Evolutionary conservation across 2,888 invertebrate species (phyloP).

Genomic region (Scrobipalpa costella): DNA sequence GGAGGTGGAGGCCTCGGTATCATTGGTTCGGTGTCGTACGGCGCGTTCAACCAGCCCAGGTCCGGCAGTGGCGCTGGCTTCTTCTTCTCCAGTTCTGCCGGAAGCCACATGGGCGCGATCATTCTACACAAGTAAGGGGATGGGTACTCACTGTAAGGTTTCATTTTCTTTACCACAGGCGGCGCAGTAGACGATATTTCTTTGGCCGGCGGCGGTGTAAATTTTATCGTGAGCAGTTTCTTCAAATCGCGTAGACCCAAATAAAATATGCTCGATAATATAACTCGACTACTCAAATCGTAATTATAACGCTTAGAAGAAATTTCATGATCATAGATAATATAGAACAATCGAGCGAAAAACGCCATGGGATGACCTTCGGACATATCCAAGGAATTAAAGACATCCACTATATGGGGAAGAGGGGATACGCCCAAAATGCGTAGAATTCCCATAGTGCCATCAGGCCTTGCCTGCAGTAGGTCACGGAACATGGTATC

Average conservation of each 20-base stretch:
- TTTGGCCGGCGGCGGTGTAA: conserved; percentile 51
- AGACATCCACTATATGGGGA: conserved; percentile 53
- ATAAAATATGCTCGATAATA: conserved; percentile 64
- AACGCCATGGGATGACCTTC: conserved; percentile 62
- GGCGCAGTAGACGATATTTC: conserved; percentile 39
- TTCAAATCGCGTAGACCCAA: conserved; percentile 60
- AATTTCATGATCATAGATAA: conserved; percentile 55
- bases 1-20: conserved; percentile 59
- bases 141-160: conserved; percentile 43
- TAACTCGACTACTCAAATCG: conserved; percentile 57
- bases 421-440: conserved; percentile 57
- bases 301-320: conserved; percentile 57
- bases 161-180: conserved; percentile 45
- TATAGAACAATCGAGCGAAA: conserved; percentile 61
- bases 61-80: background rate
- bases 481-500: conserved; percentile 63
- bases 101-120: conserved; percentile 42
- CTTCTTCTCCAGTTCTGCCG: background rate
- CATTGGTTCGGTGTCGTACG: conserved; percentile 56
- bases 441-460: conserved; percentile 50
- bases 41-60: background rate
- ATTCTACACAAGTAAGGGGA: conserved; percentile 65
- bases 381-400: conserved; percentile 56
- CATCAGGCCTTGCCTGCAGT: conserved; percentile 59
- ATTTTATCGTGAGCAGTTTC: conserved; percentile 51